phyloP scores from a whole-genome alignment of 2,888 invertebrate species.

The Morpho deidamia region DNA sequence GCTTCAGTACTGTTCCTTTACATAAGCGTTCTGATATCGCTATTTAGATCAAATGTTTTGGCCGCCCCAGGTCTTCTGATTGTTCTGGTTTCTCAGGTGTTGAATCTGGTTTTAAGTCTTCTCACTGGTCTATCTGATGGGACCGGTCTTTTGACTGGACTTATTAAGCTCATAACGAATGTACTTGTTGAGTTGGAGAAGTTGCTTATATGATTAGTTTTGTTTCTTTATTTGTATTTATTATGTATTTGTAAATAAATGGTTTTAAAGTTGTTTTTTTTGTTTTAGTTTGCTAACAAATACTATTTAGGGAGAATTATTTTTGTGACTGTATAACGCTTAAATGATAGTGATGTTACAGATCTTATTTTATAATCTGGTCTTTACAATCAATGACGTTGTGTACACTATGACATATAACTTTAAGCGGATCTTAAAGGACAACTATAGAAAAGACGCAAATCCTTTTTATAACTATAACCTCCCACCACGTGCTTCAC shows the following conservation, averaged over 20 bases:
- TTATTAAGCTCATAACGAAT: constrained; percentile 57
- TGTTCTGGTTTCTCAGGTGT: constrained; percentile 46
- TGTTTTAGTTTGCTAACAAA: no score
- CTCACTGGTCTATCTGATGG: constrained; percentile 59
- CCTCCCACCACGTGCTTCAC: no score
- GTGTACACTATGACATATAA: no score
- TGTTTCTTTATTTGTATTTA: constrained; percentile 22
- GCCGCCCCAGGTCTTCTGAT: constrained; percentile 57
- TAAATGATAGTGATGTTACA: no score
- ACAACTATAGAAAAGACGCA: no score
- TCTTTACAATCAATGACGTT: no score
- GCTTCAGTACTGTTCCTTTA: constrained; percentile 65
- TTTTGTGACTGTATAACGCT: no score
- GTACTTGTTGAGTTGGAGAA: constrained; percentile 63
- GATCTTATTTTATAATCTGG: no score
- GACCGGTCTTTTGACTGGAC: constrained; percentile 47
- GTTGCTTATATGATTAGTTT: constrained; percentile 34
- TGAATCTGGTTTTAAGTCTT: constrained; percentile 56
- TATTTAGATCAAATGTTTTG: constrained; percentile 62
- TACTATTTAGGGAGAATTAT: no score
- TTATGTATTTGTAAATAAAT: constrained; percentile 8
- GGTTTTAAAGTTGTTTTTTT: no score
- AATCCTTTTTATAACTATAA: no score
- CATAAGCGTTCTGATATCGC: constrained; percentile 61
- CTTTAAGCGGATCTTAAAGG: no score